Conservation (phyloP, 2,888 invertebrate species). For the Drosophila paranaensis region DNA sequence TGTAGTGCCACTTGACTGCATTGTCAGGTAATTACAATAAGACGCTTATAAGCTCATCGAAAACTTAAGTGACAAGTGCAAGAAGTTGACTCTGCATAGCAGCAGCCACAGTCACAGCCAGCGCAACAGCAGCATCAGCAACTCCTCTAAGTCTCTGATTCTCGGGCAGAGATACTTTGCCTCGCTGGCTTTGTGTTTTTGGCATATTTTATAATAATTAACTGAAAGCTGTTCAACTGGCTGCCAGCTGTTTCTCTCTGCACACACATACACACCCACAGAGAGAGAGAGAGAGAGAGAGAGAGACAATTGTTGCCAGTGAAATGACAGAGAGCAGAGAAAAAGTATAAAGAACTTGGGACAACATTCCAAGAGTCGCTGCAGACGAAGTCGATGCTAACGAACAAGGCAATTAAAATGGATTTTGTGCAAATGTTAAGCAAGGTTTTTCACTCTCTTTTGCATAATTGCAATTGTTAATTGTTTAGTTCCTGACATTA, state of each 20-base stretch:
- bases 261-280: too few relatives aligned
- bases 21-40: conserved; percentile 79
- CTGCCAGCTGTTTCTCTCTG: conserved; percentile 5
- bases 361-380: neutral
- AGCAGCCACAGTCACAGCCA: conserved; percentile 1
- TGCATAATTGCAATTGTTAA: conserved; percentile 8
- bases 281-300: too few relatives aligned
- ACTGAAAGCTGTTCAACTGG: conserved; percentile 40
- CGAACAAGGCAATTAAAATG: conserved; percentile 16
- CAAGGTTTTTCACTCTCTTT: neutral
- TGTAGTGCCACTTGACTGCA: conserved; percentile 59
- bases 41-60: conserved; percentile 75
- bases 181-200: conserved; percentile 16
- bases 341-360: neutral
- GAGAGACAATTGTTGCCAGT: conserved; percentile 5
- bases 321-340: conserved; percentile 2
- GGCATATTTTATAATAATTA: conserved; percentile 62
- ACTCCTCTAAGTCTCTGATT: conserved; percentile 1
- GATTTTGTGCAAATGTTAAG: conserved; percentile 5
- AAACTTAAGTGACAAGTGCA: conserved; percentile 63
- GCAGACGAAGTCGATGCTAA: conserved; percentile 5
- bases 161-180: conserved; percentile 1
- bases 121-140: conserved; percentile 1
- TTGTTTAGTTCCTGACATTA: neutral
- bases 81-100: conserved; percentile 25